phyloP scores from a whole-genome alignment of 2,888 invertebrate species.

The Drosophila phalerata region DNA sequence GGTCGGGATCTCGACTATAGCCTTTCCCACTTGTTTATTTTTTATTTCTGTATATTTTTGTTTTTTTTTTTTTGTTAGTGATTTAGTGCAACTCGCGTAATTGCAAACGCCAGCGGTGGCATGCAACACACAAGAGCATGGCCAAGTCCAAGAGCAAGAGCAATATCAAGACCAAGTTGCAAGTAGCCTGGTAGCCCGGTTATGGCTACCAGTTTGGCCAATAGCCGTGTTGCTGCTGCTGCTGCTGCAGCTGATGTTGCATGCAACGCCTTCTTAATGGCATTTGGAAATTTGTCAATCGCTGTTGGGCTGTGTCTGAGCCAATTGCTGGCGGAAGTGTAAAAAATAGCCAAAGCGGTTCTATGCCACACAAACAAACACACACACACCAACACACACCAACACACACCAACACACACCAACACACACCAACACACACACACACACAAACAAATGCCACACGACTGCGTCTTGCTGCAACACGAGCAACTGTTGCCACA shows the following conservation, averaged over 20 bases:
- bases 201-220: conserved; percentile 60
- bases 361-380: conserved; percentile 21
- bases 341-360: conserved; percentile 69
- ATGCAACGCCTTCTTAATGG: conserved; percentile 80
- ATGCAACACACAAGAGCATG: conserved; percentile 14
- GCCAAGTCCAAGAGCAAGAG: conserved; percentile 1
- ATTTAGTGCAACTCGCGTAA: conserved; percentile 68
- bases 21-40: no score
- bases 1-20: no score
- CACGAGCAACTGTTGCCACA: conserved; percentile 10
- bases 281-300: conserved; percentile 80
- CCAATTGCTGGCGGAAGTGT: conserved; percentile 68
- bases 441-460: conserved; percentile 3
- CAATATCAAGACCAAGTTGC: conserved; percentile 7
- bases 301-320: conserved; percentile 59
- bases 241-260: conserved; percentile 41
- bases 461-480: neutral
- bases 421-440: conserved; percentile 2
- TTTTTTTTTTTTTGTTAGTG: conserved; percentile 24
- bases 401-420: neutral
- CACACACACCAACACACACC: neutral
- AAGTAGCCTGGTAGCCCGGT: conserved; percentile 42
- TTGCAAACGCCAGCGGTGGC: conserved; percentile 66
- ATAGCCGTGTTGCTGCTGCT: conserved; percentile 25
- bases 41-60: neutral